Evolutionary conservation across 2,888 invertebrate genomes (phyloP).

Genomic region (Vanessa cardui): DNA sequence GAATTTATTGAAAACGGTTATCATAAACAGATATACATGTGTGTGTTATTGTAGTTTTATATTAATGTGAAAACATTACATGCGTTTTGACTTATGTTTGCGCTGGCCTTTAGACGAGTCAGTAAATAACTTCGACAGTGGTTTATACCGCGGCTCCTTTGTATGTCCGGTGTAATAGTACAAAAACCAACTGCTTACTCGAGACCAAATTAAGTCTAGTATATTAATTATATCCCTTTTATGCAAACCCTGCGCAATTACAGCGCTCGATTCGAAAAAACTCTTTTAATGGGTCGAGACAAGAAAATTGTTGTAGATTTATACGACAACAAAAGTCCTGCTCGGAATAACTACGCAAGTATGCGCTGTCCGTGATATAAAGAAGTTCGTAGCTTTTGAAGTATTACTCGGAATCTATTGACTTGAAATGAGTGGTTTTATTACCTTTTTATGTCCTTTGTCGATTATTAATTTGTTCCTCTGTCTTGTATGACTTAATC

Average conservation of each 20-base stretch:
- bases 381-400: background rate
- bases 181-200: conserved; percentile 38
- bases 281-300: conserved; percentile 11
- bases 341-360: background rate
- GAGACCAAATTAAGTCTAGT: conserved; percentile 38
- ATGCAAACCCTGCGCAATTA: conserved; percentile 11
- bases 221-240: conserved; percentile 35
- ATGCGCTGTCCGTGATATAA: background rate
- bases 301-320: conserved; percentile 18
- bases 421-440: conserved; percentile 3
- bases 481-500: background rate
- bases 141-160: conserved; percentile 33
- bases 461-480: conserved; percentile 2
- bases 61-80: background rate
- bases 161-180: conserved; percentile 29
- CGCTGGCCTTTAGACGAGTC: conserved; percentile 1
- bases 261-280: background rate
- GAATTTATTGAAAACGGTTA: no score
- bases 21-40: no score
- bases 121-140: background rate
- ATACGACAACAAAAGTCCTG: background rate
- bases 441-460: background rate
- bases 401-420: background rate
- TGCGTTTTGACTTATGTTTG: conserved; percentile 7
- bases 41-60: background rate